Percentiles rank a stretch among this genome's conserved stretches.
These are phyloP conservation scores for Rhinogobius similis DNA, from an alignment of 2,113 vertebrate species.

Conservation along the genomic window DNA sequence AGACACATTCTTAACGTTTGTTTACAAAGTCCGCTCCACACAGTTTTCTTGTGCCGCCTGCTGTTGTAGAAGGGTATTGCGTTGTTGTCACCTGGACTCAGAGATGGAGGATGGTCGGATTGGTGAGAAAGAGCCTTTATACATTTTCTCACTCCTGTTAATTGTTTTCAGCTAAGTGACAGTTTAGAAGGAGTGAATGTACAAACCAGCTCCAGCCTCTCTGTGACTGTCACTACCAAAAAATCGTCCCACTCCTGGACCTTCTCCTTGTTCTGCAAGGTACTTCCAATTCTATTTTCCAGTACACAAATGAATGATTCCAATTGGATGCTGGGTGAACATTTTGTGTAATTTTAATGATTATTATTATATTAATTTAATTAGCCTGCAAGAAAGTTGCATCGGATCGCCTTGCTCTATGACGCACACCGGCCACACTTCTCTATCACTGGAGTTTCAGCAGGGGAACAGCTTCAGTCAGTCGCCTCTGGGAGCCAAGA, in stretches of 20 bases:
- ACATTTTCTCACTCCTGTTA: background rate
- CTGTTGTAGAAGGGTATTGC: no score
- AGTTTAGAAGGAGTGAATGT: constrained; percentile 92
- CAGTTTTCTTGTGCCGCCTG: no score
- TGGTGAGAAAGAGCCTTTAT: no score
- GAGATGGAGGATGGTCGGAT: no score
- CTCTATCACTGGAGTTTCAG: constrained; percentile 90
- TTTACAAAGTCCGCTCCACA: no score
- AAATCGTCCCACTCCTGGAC: constrained; percentile 95
- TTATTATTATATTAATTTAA: constrained; percentile 5
- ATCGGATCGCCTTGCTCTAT: constrained; percentile 93
- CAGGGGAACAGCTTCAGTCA: constrained; percentile 87
- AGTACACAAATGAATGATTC: background rate
- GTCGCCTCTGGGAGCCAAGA: constrained; percentile 91
- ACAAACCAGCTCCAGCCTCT: constrained; percentile 90
- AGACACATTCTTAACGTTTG: no score
- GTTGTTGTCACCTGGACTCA: no score
- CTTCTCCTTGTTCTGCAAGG: constrained; percentile 96
- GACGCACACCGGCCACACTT: constrained; percentile 98
- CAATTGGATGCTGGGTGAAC: background rate
- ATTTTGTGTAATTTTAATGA: background rate
- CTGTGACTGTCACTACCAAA: constrained; percentile 94
- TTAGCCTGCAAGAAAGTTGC: constrained; percentile 92
- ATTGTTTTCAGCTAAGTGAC: constrained; percentile 86
- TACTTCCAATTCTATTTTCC: constrained; percentile 58